phyloP scores from a whole-genome alignment of 2,113 vertebrate genomes.

The Elachura formosa region DNA sequence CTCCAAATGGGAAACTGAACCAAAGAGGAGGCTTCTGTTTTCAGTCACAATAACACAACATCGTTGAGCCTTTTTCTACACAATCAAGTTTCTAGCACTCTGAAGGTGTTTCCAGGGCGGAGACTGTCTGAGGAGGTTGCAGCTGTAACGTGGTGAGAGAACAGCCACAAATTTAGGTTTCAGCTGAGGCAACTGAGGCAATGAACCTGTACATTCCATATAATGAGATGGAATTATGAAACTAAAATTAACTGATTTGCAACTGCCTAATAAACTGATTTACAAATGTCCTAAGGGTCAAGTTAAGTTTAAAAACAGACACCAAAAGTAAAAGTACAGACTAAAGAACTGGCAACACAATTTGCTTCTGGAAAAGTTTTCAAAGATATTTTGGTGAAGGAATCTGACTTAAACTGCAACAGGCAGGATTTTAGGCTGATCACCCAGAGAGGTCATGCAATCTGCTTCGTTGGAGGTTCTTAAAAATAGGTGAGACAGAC shows the following conservation, averaged over 20 bases:
- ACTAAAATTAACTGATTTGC: not conserved
- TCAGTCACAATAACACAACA: not conserved
- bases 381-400: not conserved
- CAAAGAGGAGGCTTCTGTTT: not conserved
- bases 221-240: not conserved
- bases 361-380: not conserved
- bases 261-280: not conserved
- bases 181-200: rapidly evolving
- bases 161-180: not conserved
- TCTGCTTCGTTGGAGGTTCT: not conserved
- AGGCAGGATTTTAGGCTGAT: not conserved
- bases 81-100: not conserved
- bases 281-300: not conserved
- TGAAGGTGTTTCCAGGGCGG: not conserved
- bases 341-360: not conserved
- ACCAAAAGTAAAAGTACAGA: not conserved
- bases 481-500: constrained; percentile 1
- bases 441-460: not conserved
- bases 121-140: not conserved
- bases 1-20: not conserved
- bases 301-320: not conserved
- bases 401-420: not conserved
- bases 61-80: not conserved
- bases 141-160: not conserved
- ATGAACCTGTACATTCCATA: not conserved